A percentile compares a stretch with the other conserved stretches of the same genome.
Conservation (phyloP, 2,888 invertebrate species). For the Trichopria drosophilae region DNA sequence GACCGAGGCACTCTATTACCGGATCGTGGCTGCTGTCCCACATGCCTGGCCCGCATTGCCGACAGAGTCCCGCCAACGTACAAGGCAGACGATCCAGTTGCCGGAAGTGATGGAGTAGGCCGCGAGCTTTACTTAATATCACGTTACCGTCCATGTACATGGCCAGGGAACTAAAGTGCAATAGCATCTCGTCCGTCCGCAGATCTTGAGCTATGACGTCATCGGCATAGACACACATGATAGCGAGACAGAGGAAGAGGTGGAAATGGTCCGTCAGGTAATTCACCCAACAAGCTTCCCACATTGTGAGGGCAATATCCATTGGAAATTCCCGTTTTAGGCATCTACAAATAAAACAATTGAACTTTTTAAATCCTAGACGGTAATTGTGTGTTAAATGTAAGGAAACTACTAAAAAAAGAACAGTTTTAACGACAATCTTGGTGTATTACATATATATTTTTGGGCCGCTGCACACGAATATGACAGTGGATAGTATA, state of each 20-base stretch:
- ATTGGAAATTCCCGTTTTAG: conserved; percentile 92
- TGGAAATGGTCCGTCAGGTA: conserved; percentile 96
- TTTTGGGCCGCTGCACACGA: too few relatives aligned
- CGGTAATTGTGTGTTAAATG: too few relatives aligned
- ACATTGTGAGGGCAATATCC: conserved; percentile 84
- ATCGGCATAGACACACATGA: conserved; percentile 89
- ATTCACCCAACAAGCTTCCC: conserved; percentile 98
- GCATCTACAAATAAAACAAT: conserved; percentile 64
- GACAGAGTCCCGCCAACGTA: conserved; percentile 83
- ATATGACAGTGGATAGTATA: too few relatives aligned
- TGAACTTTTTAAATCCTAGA: conserved; percentile 10
- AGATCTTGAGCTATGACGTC: conserved; percentile 91
- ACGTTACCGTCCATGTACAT: conserved; percentile 96
- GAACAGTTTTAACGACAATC: too few relatives aligned
- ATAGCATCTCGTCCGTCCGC: conserved; percentile 90
- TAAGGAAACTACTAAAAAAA: too few relatives aligned
- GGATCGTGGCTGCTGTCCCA: conserved; percentile 94
- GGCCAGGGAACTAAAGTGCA: conserved; percentile 93
- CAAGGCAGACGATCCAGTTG: conserved; percentile 85
- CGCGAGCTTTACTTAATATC: conserved; percentile 88
- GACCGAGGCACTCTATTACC: conserved; percentile 79
- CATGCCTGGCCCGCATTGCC: conserved; percentile 88
- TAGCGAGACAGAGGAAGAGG: conserved; percentile 89
- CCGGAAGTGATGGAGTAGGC: conserved; percentile 88
- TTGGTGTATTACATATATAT: too few relatives aligned